Conservation (phyloP, 2,888 invertebrate genomes). For the Ophonus ardosiacus region DNA sequence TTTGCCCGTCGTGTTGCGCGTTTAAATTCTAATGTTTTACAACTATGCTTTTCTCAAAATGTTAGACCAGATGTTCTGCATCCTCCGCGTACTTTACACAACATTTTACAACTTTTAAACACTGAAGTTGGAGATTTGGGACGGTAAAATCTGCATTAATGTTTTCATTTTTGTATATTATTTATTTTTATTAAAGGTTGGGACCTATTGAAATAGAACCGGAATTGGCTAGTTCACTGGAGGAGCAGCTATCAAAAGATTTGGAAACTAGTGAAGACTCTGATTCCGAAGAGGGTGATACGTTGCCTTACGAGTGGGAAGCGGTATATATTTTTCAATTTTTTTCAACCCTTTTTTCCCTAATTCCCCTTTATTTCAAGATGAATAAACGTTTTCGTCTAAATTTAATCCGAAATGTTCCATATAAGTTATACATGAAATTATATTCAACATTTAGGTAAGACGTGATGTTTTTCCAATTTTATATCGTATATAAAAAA, state of each 20-base stretch:
- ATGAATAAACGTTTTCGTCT: not conserved
- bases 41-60: slow-evolving; percentile 87
- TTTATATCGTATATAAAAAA: too few species aligned
- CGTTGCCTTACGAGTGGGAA: slow-evolving; percentile 89
- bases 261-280: slow-evolving; percentile 81
- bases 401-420: not conserved
- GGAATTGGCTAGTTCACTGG: slow-evolving; percentile 79
- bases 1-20: slow-evolving; percentile 87
- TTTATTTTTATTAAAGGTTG: slow-evolving; percentile 74
- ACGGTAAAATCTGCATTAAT: slow-evolving; percentile 76
- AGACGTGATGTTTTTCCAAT: not conserved
- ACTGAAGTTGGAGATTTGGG: slow-evolving; percentile 84
- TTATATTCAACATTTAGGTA: not conserved
- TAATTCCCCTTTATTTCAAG: not conserved
- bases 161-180: not conserved
- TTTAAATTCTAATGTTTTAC: slow-evolving; percentile 88
- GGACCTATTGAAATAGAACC: slow-evolving; percentile 81
- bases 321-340: slow-evolving; percentile 77
- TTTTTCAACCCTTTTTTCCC: slow-evolving; percentile 11
- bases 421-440: too few species aligned
- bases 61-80: slow-evolving; percentile 81
- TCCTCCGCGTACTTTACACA: slow-evolving; percentile 84
- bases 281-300: slow-evolving; percentile 85
- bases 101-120: slow-evolving; percentile 84
- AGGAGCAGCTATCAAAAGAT: slow-evolving; percentile 81